These are phyloP conservation scores for Heliocidaris tuberculata DNA, from an alignment of 35 echinoderm and acorn worm species.

Conservation along the genomic window DNA sequence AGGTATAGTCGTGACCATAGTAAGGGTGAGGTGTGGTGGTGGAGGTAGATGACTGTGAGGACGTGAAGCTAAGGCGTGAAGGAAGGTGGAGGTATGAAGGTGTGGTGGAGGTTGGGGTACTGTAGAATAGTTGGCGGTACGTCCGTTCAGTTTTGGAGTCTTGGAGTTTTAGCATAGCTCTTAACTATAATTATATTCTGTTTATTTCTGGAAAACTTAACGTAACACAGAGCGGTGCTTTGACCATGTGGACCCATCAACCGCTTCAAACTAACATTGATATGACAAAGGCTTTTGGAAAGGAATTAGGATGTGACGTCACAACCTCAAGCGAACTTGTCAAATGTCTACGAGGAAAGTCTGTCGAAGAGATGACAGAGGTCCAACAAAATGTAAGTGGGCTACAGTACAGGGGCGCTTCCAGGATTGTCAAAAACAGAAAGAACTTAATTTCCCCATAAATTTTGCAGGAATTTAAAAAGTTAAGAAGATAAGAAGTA, in stretches of 20 bases:
- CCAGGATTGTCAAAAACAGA: too few species aligned
- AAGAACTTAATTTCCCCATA: too few species aligned
- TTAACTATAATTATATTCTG: background rate
- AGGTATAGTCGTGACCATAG: background rate
- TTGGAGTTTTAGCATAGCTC: too few species aligned
- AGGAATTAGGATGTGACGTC: slow-evolving; percentile 12
- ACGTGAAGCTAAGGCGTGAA: too few species aligned
- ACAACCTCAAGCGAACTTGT: background rate
- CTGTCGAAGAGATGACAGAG: background rate
- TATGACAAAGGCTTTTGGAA: background rate
- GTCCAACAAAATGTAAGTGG: background rate
- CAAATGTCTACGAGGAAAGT: background rate
- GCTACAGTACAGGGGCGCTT: too few species aligned
- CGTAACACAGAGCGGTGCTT: background rate
- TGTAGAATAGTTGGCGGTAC: too few species aligned
- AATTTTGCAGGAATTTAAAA: too few species aligned
- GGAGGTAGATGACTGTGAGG: too few species aligned
- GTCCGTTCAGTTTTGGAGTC: too few species aligned
- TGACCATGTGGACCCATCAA: background rate
- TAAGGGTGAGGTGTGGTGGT: too few species aligned
- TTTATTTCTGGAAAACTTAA: background rate
- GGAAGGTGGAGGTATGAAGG: too few species aligned
- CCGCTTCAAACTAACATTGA: background rate
- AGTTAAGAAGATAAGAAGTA: too few species aligned
- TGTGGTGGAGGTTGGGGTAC: background rate